Conservation (phyloP, 2,888 invertebrate genomes). For the Atethmia centrago region DNA sequence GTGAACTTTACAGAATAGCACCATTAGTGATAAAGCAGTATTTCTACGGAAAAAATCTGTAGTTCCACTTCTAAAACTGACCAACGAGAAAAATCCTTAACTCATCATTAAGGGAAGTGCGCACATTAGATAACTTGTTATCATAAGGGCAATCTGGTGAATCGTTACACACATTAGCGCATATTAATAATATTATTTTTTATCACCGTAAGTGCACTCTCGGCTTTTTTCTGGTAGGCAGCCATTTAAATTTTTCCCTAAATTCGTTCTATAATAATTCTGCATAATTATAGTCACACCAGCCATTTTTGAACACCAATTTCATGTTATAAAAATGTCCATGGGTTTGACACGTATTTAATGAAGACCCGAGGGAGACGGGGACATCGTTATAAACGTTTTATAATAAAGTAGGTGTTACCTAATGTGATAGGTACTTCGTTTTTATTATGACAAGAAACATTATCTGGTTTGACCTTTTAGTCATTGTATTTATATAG, state of each 20-base stretch:
- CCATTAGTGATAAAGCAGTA: background rate
- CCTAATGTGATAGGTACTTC: slow-evolving; percentile 5
- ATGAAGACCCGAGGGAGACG: slow-evolving; percentile 20
- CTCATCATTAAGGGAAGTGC: slow-evolving; percentile 23
- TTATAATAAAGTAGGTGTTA: slow-evolving; percentile 15
- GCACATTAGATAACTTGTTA: slow-evolving; percentile 40
- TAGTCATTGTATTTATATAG: slow-evolving; percentile 6
- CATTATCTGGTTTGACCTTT: slow-evolving; percentile 19
- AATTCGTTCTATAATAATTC: slow-evolving; percentile 4
- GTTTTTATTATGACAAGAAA: slow-evolving; percentile 10
- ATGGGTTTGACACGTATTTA: slow-evolving; percentile 11
- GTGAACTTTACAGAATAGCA: background rate
- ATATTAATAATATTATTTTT: slow-evolving; percentile 8
- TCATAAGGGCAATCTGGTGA: slow-evolving; percentile 21
- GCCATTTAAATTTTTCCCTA: background rate
- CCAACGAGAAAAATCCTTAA: slow-evolving; percentile 10
- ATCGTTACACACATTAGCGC: slow-evolving; percentile 35
- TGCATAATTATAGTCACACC: background rate
- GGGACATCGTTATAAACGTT: slow-evolving; percentile 3
- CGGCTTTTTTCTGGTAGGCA: slow-evolving; percentile 21
- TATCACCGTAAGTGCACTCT: slow-evolving; percentile 26
- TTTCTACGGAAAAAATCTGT: background rate
- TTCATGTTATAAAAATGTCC: background rate
- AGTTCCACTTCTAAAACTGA: slow-evolving; percentile 3
- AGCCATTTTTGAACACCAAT: background rate